A percentile compares a stretch with the other conserved stretches of the same genome.
Conservation (phyloP, 2,113 vertebrate genomes). For the Boulengeromyrus knoepffleri region DNA sequence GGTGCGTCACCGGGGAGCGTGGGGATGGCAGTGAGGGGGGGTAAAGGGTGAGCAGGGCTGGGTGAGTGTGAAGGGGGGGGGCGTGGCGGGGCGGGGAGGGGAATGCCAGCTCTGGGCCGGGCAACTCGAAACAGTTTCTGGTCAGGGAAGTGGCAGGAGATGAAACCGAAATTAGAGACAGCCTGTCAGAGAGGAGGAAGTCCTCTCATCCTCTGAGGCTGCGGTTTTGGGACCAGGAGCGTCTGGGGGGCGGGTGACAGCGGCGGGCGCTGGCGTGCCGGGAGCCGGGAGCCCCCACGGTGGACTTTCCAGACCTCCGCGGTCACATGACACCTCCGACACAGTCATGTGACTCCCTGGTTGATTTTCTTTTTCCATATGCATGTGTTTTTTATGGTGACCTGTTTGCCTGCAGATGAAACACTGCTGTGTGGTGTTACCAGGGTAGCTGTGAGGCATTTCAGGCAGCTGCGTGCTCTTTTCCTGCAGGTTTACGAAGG, state of each 20-base stretch:
- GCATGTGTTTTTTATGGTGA: slow-evolving; percentile 26
- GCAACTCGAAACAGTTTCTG: slow-evolving; percentile 57
- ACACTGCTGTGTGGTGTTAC: neutral
- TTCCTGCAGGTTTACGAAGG: neutral
- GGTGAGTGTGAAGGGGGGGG: slow-evolving; percentile 35
- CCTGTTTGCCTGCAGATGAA: neutral
- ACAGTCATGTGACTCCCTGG: slow-evolving; percentile 33
- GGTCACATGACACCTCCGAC: slow-evolving; percentile 47
- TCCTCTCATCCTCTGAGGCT: slow-evolving; percentile 48
- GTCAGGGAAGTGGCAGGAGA: slow-evolving; percentile 56
- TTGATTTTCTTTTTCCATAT: slow-evolving; percentile 37
- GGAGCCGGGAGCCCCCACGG: slow-evolving; percentile 39
- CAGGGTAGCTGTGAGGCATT: neutral
- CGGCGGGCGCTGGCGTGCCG: slow-evolving; percentile 45
- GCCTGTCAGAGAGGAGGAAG: slow-evolving; percentile 45
- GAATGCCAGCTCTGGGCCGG: slow-evolving; percentile 51
- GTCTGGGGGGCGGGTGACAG: slow-evolving; percentile 41
- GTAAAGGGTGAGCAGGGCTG: neutral
- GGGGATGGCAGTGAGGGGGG: neutral
- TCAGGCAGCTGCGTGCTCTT: neutral
- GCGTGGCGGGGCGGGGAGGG: slow-evolving; percentile 36
- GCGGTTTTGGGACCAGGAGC: slow-evolving; percentile 40
- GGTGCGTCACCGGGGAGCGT: slow-evolving; percentile 16
- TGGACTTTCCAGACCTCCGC: slow-evolving; percentile 49
- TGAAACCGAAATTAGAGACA: slow-evolving; percentile 60